phyloP scores from a whole-genome alignment of 2,113 vertebrate species.

The Azemiops feae region DNA sequence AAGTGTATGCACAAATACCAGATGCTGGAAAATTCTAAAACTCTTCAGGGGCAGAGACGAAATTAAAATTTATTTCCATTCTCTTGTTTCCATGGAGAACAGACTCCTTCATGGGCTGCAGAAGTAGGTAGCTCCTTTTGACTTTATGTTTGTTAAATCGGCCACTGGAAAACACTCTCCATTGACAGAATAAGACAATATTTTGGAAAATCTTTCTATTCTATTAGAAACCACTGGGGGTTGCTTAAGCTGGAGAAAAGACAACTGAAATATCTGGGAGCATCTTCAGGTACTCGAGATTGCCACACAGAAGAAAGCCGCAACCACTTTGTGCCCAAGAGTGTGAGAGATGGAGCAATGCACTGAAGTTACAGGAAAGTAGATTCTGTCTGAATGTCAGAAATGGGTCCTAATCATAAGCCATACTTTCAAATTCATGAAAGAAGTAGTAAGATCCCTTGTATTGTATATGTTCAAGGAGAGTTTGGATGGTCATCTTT shows the following conservation, averaged over 20 bases:
- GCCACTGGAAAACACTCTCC: not conserved
- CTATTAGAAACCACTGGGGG: not conserved
- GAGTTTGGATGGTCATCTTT: not conserved
- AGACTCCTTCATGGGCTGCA: not conserved
- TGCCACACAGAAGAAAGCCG: not conserved
- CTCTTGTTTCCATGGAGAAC: not conserved
- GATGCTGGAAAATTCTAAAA: not conserved
- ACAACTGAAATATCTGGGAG: not conserved
- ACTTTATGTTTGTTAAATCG: not conserved
- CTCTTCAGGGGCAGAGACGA: not conserved
- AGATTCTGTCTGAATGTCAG: not conserved
- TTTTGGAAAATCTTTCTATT: not conserved
- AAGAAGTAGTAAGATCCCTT: not conserved
- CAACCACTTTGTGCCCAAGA: not conserved
- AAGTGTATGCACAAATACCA: not conserved
- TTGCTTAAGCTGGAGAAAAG: not conserved
- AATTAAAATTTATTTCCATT: not conserved
- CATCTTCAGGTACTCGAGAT: not conserved
- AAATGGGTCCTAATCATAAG: not conserved
- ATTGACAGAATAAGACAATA: not conserved
- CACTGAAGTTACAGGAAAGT: not conserved
- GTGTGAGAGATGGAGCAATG: not conserved
- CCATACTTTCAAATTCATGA: not conserved
- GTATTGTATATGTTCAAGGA: not conserved
- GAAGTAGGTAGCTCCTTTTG: not conserved